Conservation (phyloP, 2,888 invertebrate genomes). For the Volucella inanis region DNA sequence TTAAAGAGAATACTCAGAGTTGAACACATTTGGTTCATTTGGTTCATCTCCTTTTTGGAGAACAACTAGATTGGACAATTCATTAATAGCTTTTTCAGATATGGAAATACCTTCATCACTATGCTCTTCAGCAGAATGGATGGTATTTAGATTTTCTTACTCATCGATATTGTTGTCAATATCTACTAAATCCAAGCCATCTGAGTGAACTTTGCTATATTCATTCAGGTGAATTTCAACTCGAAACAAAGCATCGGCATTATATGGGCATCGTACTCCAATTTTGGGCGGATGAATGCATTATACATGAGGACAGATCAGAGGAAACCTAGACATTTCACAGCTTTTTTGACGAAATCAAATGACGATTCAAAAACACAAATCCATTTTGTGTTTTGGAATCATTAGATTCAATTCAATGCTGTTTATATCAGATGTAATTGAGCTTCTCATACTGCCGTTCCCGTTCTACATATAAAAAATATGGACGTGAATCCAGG, state of each 20-base stretch:
- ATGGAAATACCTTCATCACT: slow-evolving; percentile 28
- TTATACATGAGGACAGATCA: too few species aligned
- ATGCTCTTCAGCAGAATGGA: slow-evolving; percentile 6
- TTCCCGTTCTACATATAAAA: too few species aligned
- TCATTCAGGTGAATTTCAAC: slow-evolving; percentile 24
- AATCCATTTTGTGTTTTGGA: too few species aligned
- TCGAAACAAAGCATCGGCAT: slow-evolving; percentile 61
- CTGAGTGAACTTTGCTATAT: not conserved
- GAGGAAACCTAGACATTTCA: too few species aligned
- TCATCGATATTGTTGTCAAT: slow-evolving; percentile 11
- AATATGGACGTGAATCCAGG: too few species aligned
- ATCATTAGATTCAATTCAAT: too few species aligned
- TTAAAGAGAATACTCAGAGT: slow-evolving; percentile 3
- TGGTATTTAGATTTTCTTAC: not conserved
- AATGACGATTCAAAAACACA: too few species aligned
- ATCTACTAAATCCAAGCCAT: not conserved
- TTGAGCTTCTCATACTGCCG: too few species aligned
- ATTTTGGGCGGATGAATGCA: too few species aligned
- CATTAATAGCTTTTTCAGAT: slow-evolving; percentile 8
- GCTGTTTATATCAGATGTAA: too few species aligned
- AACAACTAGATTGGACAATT: slow-evolving; percentile 17
- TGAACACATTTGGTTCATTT: not conserved
- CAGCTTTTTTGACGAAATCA: too few species aligned
- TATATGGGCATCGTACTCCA: too few species aligned
- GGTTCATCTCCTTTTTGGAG: not conserved